Base-by-base conservation (phyloP, 1,140 invertebrate genomes). In the Solenopsis invicta region DNA sequence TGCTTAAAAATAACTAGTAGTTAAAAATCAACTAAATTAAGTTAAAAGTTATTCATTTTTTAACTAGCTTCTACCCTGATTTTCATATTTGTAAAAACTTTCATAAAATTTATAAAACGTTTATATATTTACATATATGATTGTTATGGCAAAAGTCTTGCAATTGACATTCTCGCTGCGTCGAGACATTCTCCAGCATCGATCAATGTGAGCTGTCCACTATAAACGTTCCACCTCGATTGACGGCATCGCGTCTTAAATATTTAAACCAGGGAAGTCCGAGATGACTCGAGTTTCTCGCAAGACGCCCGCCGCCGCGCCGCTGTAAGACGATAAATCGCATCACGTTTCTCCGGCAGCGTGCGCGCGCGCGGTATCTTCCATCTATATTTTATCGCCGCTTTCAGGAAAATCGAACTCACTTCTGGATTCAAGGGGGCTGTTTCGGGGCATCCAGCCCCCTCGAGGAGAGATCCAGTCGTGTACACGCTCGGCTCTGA, bases 381-480 rank as follows among this genome's bases (percentile, higher is more conserved):
- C 69, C 80, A 84, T 84, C 80, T 84, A 84, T 84, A 84, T 82
- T 90, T 91, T 91, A 89, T 86, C 89, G 87, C 24, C 64, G 71
- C 76, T 82, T 90, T 90, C 56, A 48, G 48, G 84, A 91, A 84
- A 91, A 91, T 91, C 89, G 89, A 91, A 84, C 67, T 56, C 59
- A 74, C 69, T 69, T 52, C 71, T 48, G 45, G 48, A 69, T 69
- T 80, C 69, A 67, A 78, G 54, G 69, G 89, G 54, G 61, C 54
- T 24, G 77, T 66, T 88, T 76, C 74, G 75, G 62, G 75, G n/a
- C 69, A 29, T 21, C 59, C 54, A 45, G 59, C 66, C 82, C 82
- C 77, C 72, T 90, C 18, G 45, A 37, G 64, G 69, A 72, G 64
- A 86, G 67, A 74, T 76, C 52, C 67, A 90, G 54, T 84, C 69